phyloP scores from a whole-genome alignment of 2,797 vertebrate species.

The Alectoris magna region DNA sequence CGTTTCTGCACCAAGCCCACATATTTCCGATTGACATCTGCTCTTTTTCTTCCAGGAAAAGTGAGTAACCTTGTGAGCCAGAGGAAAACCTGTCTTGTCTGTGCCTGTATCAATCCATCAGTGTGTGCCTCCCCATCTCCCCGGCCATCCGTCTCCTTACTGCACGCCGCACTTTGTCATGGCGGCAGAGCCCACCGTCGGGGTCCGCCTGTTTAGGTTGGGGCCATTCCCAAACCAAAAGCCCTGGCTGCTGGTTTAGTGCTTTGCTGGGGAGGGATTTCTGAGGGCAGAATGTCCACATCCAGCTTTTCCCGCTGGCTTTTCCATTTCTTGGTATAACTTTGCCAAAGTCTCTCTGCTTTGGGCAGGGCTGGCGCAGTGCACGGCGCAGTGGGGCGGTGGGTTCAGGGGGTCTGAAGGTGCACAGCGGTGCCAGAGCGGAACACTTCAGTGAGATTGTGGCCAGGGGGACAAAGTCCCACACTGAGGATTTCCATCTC shows the following conservation, averaged over 20 bases:
- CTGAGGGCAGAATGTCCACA: accelerated
- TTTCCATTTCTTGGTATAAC: background rate
- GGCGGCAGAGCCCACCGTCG: background rate
- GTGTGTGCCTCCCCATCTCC: background rate
- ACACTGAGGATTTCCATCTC: background rate
- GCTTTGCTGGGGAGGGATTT: background rate
- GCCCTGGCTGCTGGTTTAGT: accelerated
- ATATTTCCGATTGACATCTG: accelerated
- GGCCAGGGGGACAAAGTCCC: background rate
- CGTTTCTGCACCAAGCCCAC: accelerated
- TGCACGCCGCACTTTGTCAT: accelerated
- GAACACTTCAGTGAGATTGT: too few relatives aligned
- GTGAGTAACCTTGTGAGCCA: background rate
- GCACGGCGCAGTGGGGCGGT: background rate
- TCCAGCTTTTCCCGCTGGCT: background rate
- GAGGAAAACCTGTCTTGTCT: background rate
- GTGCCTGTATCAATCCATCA: background rate
- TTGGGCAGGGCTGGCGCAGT: background rate
- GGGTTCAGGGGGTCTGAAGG: background rate
- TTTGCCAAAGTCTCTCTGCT: background rate
- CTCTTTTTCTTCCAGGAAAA: background rate
- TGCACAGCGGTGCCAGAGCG: background rate
- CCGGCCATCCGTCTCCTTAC: accelerated
- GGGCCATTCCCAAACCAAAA: accelerated
- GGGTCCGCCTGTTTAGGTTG: accelerated